Evolutionary conservation across 1,140 invertebrate genomes (phyloP).

Genomic region (Tetranychus urticae): DNA sequence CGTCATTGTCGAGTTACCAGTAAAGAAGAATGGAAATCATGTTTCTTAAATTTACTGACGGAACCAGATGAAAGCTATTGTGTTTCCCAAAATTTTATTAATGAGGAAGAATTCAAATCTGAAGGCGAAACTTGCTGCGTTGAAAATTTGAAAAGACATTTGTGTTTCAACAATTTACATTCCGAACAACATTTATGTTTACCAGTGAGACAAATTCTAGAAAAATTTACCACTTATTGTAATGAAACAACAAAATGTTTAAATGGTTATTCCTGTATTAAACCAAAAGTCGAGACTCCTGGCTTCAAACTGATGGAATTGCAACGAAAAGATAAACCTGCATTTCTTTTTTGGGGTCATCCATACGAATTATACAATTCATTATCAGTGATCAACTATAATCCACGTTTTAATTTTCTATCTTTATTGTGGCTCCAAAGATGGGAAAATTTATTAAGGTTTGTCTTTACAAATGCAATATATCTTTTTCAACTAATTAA

Average conservation of each 20-base stretch:
- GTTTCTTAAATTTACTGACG: not conserved
- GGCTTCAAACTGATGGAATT: not conserved
- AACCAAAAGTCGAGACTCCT: not conserved
- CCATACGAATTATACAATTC: conserved; percentile 44
- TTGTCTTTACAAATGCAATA: not conserved
- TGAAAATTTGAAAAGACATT: not conserved
- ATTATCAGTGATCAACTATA: conserved; percentile 47
- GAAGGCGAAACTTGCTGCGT: not conserved
- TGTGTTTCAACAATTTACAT: not conserved
- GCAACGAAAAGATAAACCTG: not conserved
- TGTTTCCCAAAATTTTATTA: not conserved
- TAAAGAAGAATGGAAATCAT: not conserved
- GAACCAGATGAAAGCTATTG: not conserved
- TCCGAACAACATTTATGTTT: not conserved
- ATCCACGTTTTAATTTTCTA: conserved; percentile 40
- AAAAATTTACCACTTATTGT: not conserved
- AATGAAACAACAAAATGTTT: not conserved
- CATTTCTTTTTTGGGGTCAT: conserved; percentile 44
- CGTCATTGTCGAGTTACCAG: not conserved
- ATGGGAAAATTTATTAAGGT: conserved; percentile 23
- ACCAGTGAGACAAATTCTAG: not conserved
- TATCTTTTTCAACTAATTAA: not conserved
- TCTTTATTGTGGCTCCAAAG: conserved; percentile 42
- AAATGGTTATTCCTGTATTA: not conserved
- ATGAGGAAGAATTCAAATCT: not conserved